These are phyloP conservation scores for Prosopocoilus inquinatus DNA, from an alignment of 2,888 invertebrate species.

Conservation along the genomic window DNA sequence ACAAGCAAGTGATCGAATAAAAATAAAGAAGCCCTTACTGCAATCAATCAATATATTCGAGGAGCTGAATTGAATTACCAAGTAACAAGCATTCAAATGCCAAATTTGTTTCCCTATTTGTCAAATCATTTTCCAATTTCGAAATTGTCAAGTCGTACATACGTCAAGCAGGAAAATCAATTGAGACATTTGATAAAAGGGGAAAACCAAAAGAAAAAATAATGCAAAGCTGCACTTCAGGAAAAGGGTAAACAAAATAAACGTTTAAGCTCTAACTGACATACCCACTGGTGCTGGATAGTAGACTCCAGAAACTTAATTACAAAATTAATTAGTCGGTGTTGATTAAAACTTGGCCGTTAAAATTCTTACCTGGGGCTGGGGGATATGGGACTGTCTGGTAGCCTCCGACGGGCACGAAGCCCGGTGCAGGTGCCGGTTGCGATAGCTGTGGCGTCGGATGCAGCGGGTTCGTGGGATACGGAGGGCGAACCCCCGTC, in stretches of 20 bases:
- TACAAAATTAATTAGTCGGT: not conserved
- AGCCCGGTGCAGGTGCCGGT: not conserved
- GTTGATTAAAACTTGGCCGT: not conserved
- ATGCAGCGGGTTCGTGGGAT: not conserved
- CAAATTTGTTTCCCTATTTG: too few species aligned
- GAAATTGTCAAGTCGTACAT: too few species aligned
- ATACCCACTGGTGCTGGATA: conserved; percentile 2
- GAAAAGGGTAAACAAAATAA: not conserved
- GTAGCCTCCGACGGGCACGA: not conserved
- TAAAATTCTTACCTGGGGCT: not conserved
- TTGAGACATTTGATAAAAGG: too few species aligned
- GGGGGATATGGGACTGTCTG: not conserved
- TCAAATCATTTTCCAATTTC: too few species aligned
- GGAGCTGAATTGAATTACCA: too few species aligned
- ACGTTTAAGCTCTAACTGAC: not conserved
- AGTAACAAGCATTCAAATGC: too few species aligned
- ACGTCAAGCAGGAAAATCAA: too few species aligned
- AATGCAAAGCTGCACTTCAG: too few species aligned
- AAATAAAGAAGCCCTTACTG: too few species aligned
- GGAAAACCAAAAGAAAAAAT: too few species aligned
- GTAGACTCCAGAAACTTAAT: not conserved
- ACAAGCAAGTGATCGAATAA: too few species aligned
- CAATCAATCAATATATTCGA: too few species aligned
- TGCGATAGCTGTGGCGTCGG: not conserved
- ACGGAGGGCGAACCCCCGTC: not conserved